These are phyloP conservation scores for Linepithema humile DNA, from an alignment of 1,140 invertebrate genomes.

Conservation along the genomic window DNA sequence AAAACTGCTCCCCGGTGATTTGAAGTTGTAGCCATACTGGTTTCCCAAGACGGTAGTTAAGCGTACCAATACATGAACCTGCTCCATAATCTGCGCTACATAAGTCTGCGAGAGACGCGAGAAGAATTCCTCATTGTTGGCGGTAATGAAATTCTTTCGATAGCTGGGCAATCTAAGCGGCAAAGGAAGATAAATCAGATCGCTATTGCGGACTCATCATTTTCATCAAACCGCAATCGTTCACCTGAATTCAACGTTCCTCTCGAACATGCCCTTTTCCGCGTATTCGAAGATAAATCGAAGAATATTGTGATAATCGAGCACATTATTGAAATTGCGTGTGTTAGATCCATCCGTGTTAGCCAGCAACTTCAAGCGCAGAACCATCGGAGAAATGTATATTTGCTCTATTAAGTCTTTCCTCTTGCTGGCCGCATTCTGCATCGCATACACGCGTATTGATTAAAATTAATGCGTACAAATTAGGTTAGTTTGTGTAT, in stretches of 20 bases:
- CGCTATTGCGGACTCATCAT: neutral
- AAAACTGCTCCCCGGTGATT: conserved; percentile 66
- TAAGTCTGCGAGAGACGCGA: conserved; percentile 89
- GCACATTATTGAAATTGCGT: conserved; percentile 58
- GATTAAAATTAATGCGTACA: neutral
- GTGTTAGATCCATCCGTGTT: conserved; percentile 71
- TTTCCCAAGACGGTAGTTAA: conserved; percentile 96
- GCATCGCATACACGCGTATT: neutral
- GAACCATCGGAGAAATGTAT: conserved; percentile 88
- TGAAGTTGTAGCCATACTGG: conserved; percentile 89
- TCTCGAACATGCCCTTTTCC: conserved; percentile 78
- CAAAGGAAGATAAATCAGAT: neutral
- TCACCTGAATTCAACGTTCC: conserved; percentile 85
- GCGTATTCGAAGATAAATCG: conserved; percentile 78
- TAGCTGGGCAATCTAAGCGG: conserved; percentile 91
- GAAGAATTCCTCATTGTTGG: conserved; percentile 86
- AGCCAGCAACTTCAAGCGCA: conserved; percentile 88
- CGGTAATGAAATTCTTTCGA: conserved; percentile 88
- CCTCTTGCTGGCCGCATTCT: conserved; percentile 68
- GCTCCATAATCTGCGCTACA: conserved; percentile 91
- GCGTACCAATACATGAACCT: conserved; percentile 95
- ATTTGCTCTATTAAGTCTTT: conserved; percentile 87
- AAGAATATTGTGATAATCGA: conserved; percentile 73
- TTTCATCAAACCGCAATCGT: neutral
- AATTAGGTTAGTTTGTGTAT: neutral